These are phyloP conservation scores for Microplitis manilae DNA, from an alignment of 2,888 invertebrate species.

Conservation along the genomic window DNA sequence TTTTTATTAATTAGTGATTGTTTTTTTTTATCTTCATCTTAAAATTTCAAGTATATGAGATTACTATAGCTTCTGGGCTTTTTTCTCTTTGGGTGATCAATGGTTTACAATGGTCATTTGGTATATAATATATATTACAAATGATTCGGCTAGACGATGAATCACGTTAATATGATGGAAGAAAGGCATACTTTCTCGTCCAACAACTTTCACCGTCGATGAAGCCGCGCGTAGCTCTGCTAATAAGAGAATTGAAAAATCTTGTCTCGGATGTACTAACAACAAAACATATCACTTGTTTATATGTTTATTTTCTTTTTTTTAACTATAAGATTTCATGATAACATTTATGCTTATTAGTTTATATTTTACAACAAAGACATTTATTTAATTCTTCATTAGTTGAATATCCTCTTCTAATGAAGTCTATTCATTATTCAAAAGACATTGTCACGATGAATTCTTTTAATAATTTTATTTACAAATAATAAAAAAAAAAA, in stretches of 20 bases:
- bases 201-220: conserved; percentile 71
- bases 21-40: conserved; percentile 17
- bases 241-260: conserved; percentile 58
- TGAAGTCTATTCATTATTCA: background rate
- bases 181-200: conserved; percentile 71
- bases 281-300: conserved; percentile 34
- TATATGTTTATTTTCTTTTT: background rate
- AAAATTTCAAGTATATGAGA: conserved; percentile 14
- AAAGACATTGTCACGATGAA: background rate
- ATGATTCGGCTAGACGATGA: conserved; percentile 61
- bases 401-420: background rate
- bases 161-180: conserved; percentile 60
- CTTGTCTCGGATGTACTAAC: conserved; percentile 49
- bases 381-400: background rate
- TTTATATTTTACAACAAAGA: background rate
- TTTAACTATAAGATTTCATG: background rate
- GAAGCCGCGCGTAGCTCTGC: conserved; percentile 56
- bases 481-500: background rate
- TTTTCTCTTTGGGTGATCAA: conserved; percentile 28
- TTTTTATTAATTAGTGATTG: conserved; percentile 10
- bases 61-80: conserved; percentile 4
- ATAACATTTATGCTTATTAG: background rate
- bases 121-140: conserved; percentile 35
- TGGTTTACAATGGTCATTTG: conserved; percentile 36
- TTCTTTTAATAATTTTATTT: background rate